phyloP scores from a whole-genome alignment of 2,113 vertebrate species.

The Cyanoderma ruficeps region DNA sequence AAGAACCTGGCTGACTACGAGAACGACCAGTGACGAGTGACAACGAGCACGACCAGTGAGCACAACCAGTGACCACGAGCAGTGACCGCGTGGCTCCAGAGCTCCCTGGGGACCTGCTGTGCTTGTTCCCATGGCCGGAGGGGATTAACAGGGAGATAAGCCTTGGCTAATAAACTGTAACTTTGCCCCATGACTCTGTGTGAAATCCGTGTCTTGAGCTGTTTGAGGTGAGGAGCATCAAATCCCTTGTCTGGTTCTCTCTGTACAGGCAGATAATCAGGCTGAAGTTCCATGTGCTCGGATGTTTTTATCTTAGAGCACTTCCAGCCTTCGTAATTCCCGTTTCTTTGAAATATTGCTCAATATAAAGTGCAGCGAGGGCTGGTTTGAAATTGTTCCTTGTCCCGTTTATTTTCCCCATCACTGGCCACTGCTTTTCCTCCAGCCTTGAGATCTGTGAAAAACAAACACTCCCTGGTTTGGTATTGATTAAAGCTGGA shows the following conservation, averaged over 20 bases:
- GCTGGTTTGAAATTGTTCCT: not conserved
- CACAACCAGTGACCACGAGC: not conserved
- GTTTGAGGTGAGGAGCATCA: not conserved
- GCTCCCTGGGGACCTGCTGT: not conserved
- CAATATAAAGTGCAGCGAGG: accelerated
- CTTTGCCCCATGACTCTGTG: not conserved
- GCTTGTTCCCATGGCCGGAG: not conserved
- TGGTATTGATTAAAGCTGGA: not conserved
- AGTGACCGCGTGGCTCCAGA: not conserved
- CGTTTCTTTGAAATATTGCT: not conserved
- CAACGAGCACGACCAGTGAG: not conserved
- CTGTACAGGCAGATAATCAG: not conserved
- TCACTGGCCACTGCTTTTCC: not conserved
- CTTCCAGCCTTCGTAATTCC: not conserved
- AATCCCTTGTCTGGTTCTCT: not conserved
- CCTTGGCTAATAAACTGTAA: conserved; percentile 44
- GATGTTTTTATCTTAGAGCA: not conserved
- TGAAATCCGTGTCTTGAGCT: not conserved
- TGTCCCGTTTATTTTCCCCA: not conserved
- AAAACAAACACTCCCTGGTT: not conserved
- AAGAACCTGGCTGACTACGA: conserved; percentile 82
- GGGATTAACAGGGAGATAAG: not conserved
- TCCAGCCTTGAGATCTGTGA: not conserved
- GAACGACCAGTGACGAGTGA: conserved; percentile 39
- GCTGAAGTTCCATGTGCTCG: not conserved